Conservation (phyloP, 1,140 invertebrate species). For the Epicauta chinensis region DNA sequence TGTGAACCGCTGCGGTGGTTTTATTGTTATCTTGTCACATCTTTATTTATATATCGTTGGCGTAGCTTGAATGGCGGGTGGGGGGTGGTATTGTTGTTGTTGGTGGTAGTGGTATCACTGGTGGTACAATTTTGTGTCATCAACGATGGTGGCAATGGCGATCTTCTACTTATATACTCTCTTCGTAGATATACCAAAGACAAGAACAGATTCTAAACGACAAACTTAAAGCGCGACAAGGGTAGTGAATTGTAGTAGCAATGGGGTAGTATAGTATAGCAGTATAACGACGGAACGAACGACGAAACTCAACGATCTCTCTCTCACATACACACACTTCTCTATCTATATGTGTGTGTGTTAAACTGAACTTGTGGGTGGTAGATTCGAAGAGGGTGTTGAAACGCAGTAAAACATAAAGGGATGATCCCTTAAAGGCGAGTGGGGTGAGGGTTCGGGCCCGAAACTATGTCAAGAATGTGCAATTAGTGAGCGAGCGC, state of each 20-base stretch:
- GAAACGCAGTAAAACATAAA: not conserved
- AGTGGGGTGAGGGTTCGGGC: constrained; percentile 50
- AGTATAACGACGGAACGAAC: not conserved
- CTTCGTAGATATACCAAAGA: not conserved
- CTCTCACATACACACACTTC: too few species aligned
- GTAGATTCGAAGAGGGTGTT: constrained; percentile 5
- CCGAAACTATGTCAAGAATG: constrained; percentile 85
- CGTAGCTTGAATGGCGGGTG: constrained; percentile 12
- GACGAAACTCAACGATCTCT: constrained; percentile 9
- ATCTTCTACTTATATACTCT: too few species aligned
- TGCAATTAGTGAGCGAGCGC: constrained; percentile 77
- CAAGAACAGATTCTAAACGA: not conserved
- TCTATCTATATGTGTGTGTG: not conserved
- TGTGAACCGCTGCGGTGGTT: constrained; percentile 17
- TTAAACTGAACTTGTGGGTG: constrained; percentile 5
- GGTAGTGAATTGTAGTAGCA: too few species aligned
- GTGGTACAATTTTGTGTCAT: not conserved
- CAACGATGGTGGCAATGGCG: too few species aligned
- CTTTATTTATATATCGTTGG: constrained; percentile 19
- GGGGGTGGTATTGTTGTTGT: constrained; percentile 7
- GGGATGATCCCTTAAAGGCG: constrained; percentile 16
- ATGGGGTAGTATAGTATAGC: too few species aligned
- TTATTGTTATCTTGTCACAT: constrained; percentile 20
- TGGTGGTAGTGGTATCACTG: not conserved
- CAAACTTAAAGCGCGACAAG: too few species aligned